Base-by-base conservation (phyloP, 2,113 vertebrate genomes). In the Corythaeola cristata region DNA sequence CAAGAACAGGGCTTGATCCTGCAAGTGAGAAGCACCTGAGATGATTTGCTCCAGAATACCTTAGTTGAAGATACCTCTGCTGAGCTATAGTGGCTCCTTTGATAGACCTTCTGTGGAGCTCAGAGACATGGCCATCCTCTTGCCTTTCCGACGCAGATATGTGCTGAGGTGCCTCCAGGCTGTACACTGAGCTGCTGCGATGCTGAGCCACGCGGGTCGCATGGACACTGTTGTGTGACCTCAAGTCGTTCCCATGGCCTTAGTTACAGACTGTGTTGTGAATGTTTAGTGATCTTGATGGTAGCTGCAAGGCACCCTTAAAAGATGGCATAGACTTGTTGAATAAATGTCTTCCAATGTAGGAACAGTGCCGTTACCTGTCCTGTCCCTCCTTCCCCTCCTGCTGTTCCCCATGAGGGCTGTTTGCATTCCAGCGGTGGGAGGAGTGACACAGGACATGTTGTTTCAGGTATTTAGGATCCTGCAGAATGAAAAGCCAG, bases 171-270 rank as follows among this genome's bases (percentile, higher is more conserved):
- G 11, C 24, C 20, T 59, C 4, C 11, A 37, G 37, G 15, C 50
- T 8, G 5, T 21, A 16, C 1, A 0, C 21, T 79, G 32, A 0
- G 1, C 79, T 63, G 67, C 49, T 69, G 16, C 0, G 2, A 21
- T 45, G 17, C 47, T 24, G 69, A 73, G 66, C 41, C 47, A 11
- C 4, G 0, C 9, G 10, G 49, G 15, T n/a, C 11, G 0, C 62
- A 20, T n/a, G 41, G 76, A 8, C 19, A 5, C 45, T 39, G 27
- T 2, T 28, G 45, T 44, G 20, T 1, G 4, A 55, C 64, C 45
- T 32, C 76, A 58, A 37, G 55, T 24, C 32, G 12, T 58, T 78
- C 52, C 52, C 1, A 0, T 67, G n/a, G 49, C 64, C 17, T 55
- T 63, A 28, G 41, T n/a, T 58, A 67, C 45, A 55, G 37, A 59